phyloP scores from a whole-genome alignment of 2,888 invertebrate species.

The Melipona beecheii region DNA sequence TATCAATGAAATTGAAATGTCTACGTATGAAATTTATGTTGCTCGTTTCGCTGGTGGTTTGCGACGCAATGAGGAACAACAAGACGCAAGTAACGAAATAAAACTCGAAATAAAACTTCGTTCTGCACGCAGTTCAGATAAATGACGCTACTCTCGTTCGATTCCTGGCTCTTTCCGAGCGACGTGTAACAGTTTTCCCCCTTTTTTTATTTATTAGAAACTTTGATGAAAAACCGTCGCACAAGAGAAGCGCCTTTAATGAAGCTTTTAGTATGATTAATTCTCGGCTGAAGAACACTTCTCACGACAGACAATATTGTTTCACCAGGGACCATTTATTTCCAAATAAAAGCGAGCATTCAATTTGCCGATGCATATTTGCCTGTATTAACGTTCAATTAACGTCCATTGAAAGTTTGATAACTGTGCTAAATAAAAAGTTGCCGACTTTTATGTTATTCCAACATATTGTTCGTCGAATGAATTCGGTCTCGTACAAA shows the following conservation, averaged over 20 bases:
- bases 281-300: not conserved
- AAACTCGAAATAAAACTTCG: not conserved
- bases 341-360: not conserved
- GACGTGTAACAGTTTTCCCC: too few relatives aligned
- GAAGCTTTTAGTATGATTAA: not conserved
- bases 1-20: not conserved
- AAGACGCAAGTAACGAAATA: not conserved
- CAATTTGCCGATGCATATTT: not conserved
- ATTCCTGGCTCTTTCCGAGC: too few relatives aligned
- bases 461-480: not conserved
- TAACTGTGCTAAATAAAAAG: not conserved
- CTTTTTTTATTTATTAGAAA: not conserved
- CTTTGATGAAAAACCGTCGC: not conserved
- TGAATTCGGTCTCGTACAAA: not conserved
- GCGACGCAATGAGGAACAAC: not conserved
- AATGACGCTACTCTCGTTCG: not conserved
- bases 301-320: not conserved
- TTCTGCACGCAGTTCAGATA: not conserved
- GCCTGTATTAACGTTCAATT: not conserved
- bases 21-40: not conserved
- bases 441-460: not conserved
- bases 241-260: not conserved
- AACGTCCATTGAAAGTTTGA: not conserved
- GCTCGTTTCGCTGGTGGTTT: not conserved
- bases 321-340: not conserved